Evolutionary conservation across 2,888 invertebrate species (phyloP), one percentile per base, ranked within the genome.

Genomic region (Eledone cirrhosa): DNA sequence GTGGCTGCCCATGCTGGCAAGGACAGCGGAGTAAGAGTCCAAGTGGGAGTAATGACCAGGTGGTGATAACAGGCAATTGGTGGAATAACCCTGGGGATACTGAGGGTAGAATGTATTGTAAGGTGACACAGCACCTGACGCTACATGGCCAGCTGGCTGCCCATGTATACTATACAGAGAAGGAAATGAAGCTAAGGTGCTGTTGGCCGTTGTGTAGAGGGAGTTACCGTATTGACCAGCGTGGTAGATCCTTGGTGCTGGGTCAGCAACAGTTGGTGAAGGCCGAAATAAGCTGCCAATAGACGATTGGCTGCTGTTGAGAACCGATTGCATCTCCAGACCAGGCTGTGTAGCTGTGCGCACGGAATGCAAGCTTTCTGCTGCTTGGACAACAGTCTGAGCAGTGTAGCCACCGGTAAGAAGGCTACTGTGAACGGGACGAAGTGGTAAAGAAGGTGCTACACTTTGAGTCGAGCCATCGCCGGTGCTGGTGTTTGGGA

Each of bases 1-100:
- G 53, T 86, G 87, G 53, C 86, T 88, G 41, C 88, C 88, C 86
- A 89, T 88, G 80, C 86, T 88, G 80, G 88, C 88, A 79, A 89
- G 84, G 48, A 88, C 87, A 48, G 88, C 88, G 1, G 88, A 88
- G 80, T 88, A 89, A 1, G 88, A 87, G 67, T 87, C 88, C 33
- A 88, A 82, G 77, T 87, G 86, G 1, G 86, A 85, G 78, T 83
- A 87, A 78, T 85, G 85, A 41, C 80, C 80, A 29, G 80, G 74
- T 16, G 81, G 59, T 48, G 80, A 69, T 78, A 80, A 31, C 78
- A 80, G 75, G 80, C 82, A 80, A 48, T 78, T 78, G 63, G 78
- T 80, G 22, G 78, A 65, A 41, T 75, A 78, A 8, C 72, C 79
- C 59, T 77, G 80, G n/a, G 48, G 80, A 82, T 85, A 86, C 80